phyloP scores from a whole-genome alignment of 2,888 invertebrate genomes.

The Phorcus lineatus region DNA sequence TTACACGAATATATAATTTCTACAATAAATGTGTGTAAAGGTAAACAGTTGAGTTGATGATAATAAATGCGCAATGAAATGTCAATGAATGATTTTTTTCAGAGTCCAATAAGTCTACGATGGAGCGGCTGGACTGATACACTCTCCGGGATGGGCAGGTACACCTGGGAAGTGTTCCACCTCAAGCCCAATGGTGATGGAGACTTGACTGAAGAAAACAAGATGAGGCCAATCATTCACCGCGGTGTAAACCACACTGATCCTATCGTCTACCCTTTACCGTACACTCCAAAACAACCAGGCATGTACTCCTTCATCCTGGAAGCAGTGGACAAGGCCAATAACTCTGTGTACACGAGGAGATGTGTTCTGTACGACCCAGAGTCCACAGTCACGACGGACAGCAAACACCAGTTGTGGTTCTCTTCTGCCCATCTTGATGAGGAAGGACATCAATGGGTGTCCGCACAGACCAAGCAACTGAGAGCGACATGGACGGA shows the following conservation, averaged over 20 bases:
- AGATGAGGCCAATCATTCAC: conserved; percentile 26
- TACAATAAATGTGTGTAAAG: too few relatives aligned
- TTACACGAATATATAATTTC: too few relatives aligned
- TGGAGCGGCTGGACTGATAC: conserved; percentile 51
- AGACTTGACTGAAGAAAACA: conserved; percentile 30
- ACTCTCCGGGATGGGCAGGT: conserved; percentile 40
- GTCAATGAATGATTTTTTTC: neutral
- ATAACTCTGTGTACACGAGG: conserved; percentile 54
- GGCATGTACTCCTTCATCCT: conserved; percentile 54
- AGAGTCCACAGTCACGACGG: conserved; percentile 36
- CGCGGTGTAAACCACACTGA: conserved; percentile 23
- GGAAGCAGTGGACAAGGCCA: conserved; percentile 49
- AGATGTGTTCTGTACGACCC: conserved; percentile 50
- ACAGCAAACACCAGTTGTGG: conserved; percentile 27
- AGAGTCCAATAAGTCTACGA: conserved; percentile 7
- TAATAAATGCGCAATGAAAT: too few relatives aligned
- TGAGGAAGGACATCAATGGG: conserved; percentile 45
- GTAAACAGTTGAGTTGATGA: too few relatives aligned
- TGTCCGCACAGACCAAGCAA: conserved; percentile 27
- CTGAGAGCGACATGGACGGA: conserved; percentile 42
- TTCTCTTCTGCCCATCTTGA: conserved; percentile 38
- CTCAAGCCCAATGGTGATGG: conserved; percentile 34
- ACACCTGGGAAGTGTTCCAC: conserved; percentile 45
- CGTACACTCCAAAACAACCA: conserved; percentile 38
- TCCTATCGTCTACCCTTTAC: neutral